These are phyloP conservation scores for Achroia grisella DNA, from an alignment of 1,140 invertebrate species.

Conservation along the genomic window DNA sequence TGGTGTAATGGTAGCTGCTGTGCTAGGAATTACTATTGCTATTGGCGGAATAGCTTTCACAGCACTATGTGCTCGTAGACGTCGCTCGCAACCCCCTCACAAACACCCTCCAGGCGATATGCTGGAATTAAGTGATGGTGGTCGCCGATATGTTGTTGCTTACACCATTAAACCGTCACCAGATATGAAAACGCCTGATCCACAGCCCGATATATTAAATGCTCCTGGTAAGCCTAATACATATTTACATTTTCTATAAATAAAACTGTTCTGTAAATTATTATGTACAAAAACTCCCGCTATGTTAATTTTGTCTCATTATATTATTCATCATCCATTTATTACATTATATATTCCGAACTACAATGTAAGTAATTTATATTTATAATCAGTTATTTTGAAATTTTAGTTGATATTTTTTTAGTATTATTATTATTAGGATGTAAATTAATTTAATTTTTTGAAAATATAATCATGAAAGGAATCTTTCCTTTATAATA, in stretches of 20 bases:
- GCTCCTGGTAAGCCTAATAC: slow-evolving; percentile 38
- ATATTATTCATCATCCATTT: too few species aligned
- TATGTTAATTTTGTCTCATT: too few species aligned
- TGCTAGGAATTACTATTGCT: slow-evolving; percentile 35
- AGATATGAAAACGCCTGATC: slow-evolving; percentile 55
- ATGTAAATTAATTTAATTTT: too few species aligned
- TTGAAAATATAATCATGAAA: not conserved
- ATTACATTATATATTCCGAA: too few species aligned
- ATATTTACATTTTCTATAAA: too few species aligned
- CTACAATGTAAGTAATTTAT: too few species aligned
- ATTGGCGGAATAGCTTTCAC: slow-evolving; percentile 42
- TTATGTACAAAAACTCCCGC: too few species aligned
- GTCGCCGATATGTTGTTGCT: slow-evolving; percentile 57
- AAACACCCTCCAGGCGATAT: slow-evolving; percentile 62
- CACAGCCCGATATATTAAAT: slow-evolving; percentile 62
- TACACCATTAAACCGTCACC: slow-evolving; percentile 63
- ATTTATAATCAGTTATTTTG: too few species aligned
- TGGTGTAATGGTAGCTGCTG: slow-evolving; percentile 47
- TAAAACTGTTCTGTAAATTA: too few species aligned
- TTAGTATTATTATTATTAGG: too few species aligned
- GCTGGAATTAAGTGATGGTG: slow-evolving; percentile 57
- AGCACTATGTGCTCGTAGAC: slow-evolving; percentile 42
- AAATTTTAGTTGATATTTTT: too few species aligned
- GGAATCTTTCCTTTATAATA: slow-evolving; percentile 4
- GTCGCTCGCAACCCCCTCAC: slow-evolving; percentile 42